A percentile compares a stretch with the other conserved stretches of the same genome.
phyloP scores from a whole-genome alignment of 2,888 invertebrate genomes.

The Adineta ricciae region DNA sequence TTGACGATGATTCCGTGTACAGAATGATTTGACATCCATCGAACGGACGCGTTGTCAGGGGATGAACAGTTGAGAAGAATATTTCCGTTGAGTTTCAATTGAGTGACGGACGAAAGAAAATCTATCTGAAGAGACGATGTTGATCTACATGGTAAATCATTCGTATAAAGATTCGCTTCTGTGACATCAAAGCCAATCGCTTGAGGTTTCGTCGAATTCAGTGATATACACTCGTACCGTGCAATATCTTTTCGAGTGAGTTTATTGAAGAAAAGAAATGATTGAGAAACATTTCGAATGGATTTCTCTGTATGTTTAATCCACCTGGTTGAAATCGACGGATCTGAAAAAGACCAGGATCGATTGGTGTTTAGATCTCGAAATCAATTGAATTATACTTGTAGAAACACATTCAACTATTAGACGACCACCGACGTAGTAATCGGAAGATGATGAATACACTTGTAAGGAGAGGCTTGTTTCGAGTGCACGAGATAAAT shows the following conservation, averaged over 20 bases:
- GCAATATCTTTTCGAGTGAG: neutral
- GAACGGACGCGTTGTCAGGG: neutral
- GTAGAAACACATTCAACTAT: neutral
- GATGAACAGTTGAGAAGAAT: neutral
- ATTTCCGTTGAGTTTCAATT: constrained; percentile 1
- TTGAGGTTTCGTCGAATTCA: neutral
- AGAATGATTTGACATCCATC: neutral
- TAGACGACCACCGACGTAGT: neutral
- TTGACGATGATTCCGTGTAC: neutral
- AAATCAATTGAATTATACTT: neutral
- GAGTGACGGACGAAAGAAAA: neutral
- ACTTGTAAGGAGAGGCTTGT: neutral
- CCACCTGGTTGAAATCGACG: neutral
- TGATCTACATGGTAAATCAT: neutral
- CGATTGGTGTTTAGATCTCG: neutral
- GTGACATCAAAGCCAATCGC: neutral
- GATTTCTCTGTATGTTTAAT: neutral
- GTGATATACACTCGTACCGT: neutral
- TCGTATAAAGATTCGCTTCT: neutral
- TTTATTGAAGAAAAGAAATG: neutral
- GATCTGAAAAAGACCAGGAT: neutral
- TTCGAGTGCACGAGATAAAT: neutral
- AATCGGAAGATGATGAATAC: neutral
- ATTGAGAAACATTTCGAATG: neutral
- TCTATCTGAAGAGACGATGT: neutral